Base-by-base conservation (phyloP, 2,113 vertebrate species). In the Gorsachius goisagi region DNA sequence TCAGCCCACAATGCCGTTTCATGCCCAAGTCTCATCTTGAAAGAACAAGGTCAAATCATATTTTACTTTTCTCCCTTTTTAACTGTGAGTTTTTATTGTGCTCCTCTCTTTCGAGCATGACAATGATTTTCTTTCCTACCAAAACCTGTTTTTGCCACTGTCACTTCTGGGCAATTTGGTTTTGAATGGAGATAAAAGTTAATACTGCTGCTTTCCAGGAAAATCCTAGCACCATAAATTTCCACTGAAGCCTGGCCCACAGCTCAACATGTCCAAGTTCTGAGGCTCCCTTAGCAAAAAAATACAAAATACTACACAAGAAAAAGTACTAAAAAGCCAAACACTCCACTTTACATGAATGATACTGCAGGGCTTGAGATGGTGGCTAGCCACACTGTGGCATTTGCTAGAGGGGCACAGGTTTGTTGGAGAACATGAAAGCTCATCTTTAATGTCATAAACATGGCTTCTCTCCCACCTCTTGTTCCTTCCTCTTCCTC, bases 111-210 rank as follows among this genome's bases (percentile, higher is more conserved):
- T 93, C 6, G 26, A 87, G 59, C 45, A 45, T 35, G 32, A 55
- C 50, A 67, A 11, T 55, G 10, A 72, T 96, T 95, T 89, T 58
- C 27, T 88, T 83, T 92, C 64, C 76, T 94, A 63, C 73, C 73
- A 64, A 80, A 74, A 81, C 5, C 45, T 93, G 9, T 0, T 79
- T 88, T 95, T 71, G 69, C 79, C 53, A 44, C 55, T 87, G 67
- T 89, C 45, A 80, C 58, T 87, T 97, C 59, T 83, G 68, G 78
- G 55, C 75, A 91, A 37, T 73, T 90, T 94, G 75, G 0, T 79
- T 95, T 94, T 93, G 79, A 67, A 64, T 41, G 23, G 62, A 91
- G 82, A 87, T 90, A 88, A 85, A 85, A 95, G 89, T 80, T 89
- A 94, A 78, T 32, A 44, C 52, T 62, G 8, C 47, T 80, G 50